phyloP scores from a whole-genome alignment of 2,797 vertebrate species.

The Enoplosus armatus region DNA sequence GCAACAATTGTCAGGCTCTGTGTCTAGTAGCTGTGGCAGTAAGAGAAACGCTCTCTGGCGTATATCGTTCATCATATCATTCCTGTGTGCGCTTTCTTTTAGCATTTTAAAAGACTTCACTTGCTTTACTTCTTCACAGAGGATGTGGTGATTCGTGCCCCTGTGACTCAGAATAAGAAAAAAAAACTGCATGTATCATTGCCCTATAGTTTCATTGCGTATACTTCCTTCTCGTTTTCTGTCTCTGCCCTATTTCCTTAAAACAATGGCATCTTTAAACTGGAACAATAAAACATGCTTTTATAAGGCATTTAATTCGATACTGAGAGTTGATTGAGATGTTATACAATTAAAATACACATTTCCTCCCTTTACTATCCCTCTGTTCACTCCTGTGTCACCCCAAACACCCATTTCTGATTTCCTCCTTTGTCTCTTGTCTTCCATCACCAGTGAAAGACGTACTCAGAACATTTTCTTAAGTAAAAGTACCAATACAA shows the following conservation, averaged over 20 bases:
- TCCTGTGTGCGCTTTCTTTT: neutral
- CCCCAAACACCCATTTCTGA: neutral
- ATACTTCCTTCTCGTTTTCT: conserved; percentile 72
- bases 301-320: neutral
- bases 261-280: conserved; percentile 15
- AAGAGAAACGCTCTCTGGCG: neutral
- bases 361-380: neutral
- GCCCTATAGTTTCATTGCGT: conserved; percentile 21
- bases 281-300: neutral
- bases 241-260: conserved; percentile 30
- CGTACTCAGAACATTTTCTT: neutral
- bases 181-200: neutral
- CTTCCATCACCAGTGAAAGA: neutral
- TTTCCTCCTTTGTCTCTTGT: neutral
- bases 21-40: neutral
- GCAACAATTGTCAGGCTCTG: conserved; percentile 28
- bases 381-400: neutral
- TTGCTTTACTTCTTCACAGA: neutral
- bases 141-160: neutral
- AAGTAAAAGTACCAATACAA: neutral
- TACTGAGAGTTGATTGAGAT: neutral
- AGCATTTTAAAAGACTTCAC: neutral
- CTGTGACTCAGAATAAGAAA: conserved; percentile 36
- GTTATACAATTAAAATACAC: neutral
- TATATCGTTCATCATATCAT: accelerated